Evolutionary conservation across 1,140 invertebrate species (phyloP), one percentile per base, ranked within the genome.

Genomic region (Drosophila littoralis): DNA sequence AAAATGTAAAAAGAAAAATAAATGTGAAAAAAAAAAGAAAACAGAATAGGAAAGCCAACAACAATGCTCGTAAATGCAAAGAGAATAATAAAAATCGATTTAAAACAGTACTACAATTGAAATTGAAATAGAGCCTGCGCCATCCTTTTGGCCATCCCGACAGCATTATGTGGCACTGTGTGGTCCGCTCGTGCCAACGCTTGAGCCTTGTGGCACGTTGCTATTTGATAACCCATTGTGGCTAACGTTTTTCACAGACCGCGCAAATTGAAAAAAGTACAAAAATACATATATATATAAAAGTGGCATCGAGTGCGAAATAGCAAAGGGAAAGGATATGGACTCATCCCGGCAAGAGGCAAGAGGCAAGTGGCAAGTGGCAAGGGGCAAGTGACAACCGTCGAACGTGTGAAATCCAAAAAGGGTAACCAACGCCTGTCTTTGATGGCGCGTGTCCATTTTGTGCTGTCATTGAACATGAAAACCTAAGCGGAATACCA

Each of bases 201-300:
- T 55, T 65, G 46, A 70, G 88, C 73, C 72, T 84, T 75, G 79
- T 71, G 67, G 72, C 84, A 88, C 83, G 83, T 88, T 88, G 83
- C 84, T 80, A 88, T 88, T 88, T 88, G 83, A 88, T 88, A 88
- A 89, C 84, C 83, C 83, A 88, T 88, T 88, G 83, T 88, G 83
- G 83, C 80, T 81, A 81, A 75, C 50, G 74, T 57, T 76, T 66
- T 51, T 69, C 71, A 69, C 46, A 45, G 60, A 71, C 36, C 57
- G 61, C 80, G 84, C 84, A 88, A 88, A 88, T 88, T 88, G 83
- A 88, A 88, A 88, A 88, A 89, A 83, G 22, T 28, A 28, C 22
- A 28, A 4, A 28, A 5, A 28, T 28, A 28, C 5, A 28, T 28
- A 28, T 28, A 28, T 28, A 28, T 28, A 28, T 28, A 28, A 66